phyloP scores from a whole-genome alignment of 2,797 vertebrate genomes.

The Sandelia bainsii region DNA sequence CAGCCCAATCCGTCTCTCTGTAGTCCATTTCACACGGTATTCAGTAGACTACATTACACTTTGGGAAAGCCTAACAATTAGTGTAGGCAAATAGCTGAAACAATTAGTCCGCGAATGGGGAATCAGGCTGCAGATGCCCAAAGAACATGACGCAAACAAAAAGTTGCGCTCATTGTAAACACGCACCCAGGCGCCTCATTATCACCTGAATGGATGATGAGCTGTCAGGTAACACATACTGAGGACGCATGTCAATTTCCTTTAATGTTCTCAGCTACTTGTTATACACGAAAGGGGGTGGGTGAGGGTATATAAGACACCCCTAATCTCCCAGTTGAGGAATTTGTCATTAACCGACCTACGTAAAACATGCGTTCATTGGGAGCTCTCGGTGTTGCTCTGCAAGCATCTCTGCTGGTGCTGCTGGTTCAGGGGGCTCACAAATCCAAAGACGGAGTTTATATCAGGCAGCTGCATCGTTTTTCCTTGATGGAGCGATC shows the following conservation, averaged over 20 bases:
- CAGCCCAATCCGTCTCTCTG: neutral
- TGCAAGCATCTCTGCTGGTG: constrained; percentile 72
- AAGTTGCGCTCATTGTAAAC: constrained; percentile 71
- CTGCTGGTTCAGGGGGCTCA: constrained; percentile 62
- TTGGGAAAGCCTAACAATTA: constrained; percentile 72
- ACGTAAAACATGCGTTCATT: constrained; percentile 74
- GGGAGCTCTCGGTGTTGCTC: constrained; percentile 63
- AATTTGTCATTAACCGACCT: constrained; percentile 74
- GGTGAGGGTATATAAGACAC: constrained; percentile 81
- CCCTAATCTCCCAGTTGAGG: constrained; percentile 61
- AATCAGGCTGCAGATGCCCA: constrained; percentile 32
- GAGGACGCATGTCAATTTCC: constrained; percentile 84
- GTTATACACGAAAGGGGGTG: constrained; percentile 82
- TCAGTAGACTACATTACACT: constrained; percentile 37
- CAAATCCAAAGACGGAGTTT: constrained; percentile 38
- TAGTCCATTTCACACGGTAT: constrained; percentile 38
- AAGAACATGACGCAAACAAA: constrained; percentile 64
- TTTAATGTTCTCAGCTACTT: constrained; percentile 87
- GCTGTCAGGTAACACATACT: constrained; percentile 84
- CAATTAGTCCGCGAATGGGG: constrained; percentile 58
- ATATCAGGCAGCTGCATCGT: constrained; percentile 28
- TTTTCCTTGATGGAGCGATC: constrained; percentile 51
- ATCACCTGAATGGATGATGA: constrained; percentile 86
- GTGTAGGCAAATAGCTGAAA: constrained; percentile 61
- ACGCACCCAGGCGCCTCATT: constrained; percentile 79